A percentile compares a stretch with the other conserved stretches of the same genome.
Conservation (phyloP, 1,140 invertebrate species). For the Bursaphelenchus mucronatus region DNA sequence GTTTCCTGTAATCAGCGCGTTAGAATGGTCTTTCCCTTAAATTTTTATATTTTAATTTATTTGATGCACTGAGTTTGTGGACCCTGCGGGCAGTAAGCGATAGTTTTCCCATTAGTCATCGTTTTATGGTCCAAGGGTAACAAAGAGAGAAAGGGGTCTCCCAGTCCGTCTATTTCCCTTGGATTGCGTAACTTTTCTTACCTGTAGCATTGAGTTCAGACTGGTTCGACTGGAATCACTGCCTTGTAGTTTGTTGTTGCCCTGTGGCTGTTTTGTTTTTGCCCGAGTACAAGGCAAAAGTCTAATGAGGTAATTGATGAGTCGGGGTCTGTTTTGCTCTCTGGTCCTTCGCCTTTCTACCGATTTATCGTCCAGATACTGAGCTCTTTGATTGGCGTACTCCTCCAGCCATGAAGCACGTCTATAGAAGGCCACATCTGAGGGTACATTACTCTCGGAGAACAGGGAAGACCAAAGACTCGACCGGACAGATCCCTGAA, state of each 20-base stretch:
- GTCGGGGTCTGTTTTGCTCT: not conserved
- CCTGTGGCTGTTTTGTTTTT: not conserved
- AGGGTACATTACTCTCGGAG: slow-evolving; percentile 5
- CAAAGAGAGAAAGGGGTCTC: too few relatives aligned
- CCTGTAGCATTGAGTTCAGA: slow-evolving; percentile 17
- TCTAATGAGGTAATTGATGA: slow-evolving; percentile 5
- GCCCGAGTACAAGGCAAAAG: slow-evolving; percentile 4
- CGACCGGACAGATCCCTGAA: slow-evolving; percentile 5
- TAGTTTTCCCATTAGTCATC: too few relatives aligned
- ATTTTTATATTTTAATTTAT: not conserved
- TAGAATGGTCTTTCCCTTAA: not conserved
- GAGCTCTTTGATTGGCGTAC: slow-evolving; percentile 5
- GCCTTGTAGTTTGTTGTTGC: not conserved
- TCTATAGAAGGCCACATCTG: slow-evolving; percentile 15
- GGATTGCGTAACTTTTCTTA: not conserved
- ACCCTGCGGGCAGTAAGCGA: too few relatives aligned
- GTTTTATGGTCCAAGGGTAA: too few relatives aligned
- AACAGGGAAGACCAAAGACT: slow-evolving; percentile 15
- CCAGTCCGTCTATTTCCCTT: too few relatives aligned
- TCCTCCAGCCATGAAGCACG: slow-evolving; percentile 19
- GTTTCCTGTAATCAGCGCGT: slow-evolving; percentile 12
- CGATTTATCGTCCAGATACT: slow-evolving; percentile 5
- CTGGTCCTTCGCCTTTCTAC: not conserved
- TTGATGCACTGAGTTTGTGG: too few relatives aligned
- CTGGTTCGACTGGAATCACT: slow-evolving; percentile 15